phyloP scores from a whole-genome alignment of 2,113 vertebrate species.

The Dasypus novemcinctus region DNA sequence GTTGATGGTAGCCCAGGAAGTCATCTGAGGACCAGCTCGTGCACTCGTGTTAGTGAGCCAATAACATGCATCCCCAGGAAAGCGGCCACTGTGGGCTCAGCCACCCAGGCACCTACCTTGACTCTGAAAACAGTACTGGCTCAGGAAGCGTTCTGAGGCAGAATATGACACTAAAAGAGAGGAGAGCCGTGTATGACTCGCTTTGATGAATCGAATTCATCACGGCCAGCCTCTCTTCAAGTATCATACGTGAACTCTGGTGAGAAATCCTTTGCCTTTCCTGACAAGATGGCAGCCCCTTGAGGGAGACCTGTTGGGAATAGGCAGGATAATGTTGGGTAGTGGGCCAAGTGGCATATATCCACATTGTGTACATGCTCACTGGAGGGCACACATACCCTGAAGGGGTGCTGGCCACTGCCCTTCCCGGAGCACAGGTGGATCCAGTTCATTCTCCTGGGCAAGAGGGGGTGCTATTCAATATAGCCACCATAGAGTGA shows the following conservation, averaged over 20 bases:
- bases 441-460: neutral
- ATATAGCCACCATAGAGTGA: rapidly evolving
- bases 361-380: slow-evolving; percentile 57
- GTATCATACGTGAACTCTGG: slow-evolving; percentile 3
- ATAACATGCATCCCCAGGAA: neutral
- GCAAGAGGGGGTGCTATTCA: neutral
- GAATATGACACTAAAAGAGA: slow-evolving; percentile 65
- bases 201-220: slow-evolving; percentile 69
- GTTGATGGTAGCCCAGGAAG: neutral
- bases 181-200: slow-evolving; percentile 72
- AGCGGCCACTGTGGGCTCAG: neutral
- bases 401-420: neutral
- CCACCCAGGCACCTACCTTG: slow-evolving; percentile 47
- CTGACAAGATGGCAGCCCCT: neutral
- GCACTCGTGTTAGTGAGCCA: neutral
- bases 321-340: slow-evolving; percentile 41
- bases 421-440: neutral
- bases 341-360: slow-evolving; percentile 78
- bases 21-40: neutral
- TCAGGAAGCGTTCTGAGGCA: slow-evolving; percentile 35
- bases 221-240: slow-evolving; percentile 73
- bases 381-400: slow-evolving; percentile 74
- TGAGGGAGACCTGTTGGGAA: slow-evolving; percentile 44
- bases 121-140: neutral
- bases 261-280: neutral